These are phyloP conservation scores for Pelecanoides urinatrix DNA, from an alignment of 2,113 vertebrate species.

Conservation along the genomic window DNA sequence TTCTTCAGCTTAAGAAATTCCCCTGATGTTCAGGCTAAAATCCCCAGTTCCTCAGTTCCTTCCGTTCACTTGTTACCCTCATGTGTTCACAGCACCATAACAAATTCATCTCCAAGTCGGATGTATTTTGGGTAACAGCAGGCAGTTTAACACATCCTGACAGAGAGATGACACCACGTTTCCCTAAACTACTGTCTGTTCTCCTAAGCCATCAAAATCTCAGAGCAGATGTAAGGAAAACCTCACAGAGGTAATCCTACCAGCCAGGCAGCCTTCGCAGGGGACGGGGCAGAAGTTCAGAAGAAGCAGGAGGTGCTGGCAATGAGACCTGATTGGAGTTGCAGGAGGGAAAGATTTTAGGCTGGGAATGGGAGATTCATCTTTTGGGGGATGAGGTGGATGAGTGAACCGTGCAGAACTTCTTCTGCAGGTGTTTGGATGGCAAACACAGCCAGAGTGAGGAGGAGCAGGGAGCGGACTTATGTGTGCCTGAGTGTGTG, in stretches of 20 bases:
- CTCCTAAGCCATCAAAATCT: background rate
- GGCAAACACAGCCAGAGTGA: background rate
- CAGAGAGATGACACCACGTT: background rate
- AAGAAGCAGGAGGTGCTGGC: background rate
- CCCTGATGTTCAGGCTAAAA: background rate
- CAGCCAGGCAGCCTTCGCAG: background rate
- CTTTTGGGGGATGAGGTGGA: background rate
- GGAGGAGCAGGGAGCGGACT: background rate
- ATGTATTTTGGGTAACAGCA: background rate
- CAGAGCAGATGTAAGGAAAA: background rate
- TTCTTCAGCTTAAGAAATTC: background rate
- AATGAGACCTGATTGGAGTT: background rate
- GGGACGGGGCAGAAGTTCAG: background rate
- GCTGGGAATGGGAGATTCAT: background rate
- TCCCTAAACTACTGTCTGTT: background rate
- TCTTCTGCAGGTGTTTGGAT: background rate
- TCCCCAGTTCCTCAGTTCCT: background rate
- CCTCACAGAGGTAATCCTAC: background rate
- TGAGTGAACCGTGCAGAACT: background rate
- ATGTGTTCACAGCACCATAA: background rate
- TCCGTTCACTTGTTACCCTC: background rate
- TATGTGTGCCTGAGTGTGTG: background rate
- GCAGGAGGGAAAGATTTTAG: background rate
- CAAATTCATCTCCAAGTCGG: background rate
- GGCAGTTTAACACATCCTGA: background rate